phyloP scores from a whole-genome alignment of 92 coral and sea anemone genomes.

The Paragorgia papillata region DNA sequence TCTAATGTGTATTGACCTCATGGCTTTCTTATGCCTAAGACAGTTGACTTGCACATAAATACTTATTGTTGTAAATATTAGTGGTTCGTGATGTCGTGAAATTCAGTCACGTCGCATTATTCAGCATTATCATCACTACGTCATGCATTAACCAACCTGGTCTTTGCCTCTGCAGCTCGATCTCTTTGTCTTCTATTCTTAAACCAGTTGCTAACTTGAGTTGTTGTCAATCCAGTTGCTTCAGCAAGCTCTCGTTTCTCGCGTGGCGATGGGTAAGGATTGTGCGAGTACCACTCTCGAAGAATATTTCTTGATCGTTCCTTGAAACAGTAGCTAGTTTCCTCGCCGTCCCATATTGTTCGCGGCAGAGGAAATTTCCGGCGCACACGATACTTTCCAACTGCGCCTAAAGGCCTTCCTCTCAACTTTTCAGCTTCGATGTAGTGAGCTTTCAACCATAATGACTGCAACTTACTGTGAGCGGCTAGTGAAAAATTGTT shows the following conservation, averaged over 20 bases:
- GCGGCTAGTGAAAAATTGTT: conserved; percentile 89
- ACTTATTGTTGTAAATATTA: too few relatives aligned
- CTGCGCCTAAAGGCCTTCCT: conserved; percentile 98
- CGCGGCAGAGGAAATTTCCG: conserved; percentile 99
- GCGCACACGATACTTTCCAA: conserved; percentile 98
- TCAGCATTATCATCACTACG: too few relatives aligned
- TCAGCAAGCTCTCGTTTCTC: conserved; percentile 99
- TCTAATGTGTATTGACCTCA: too few relatives aligned
- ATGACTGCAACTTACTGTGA: conserved; percentile 97
- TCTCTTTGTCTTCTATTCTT: conserved; percentile 99
- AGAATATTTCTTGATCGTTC: conserved; percentile 98
- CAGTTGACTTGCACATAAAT: too few relatives aligned
- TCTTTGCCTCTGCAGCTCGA: conserved; percentile 99
- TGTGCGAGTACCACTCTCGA: conserved; percentile 99
- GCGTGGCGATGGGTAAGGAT: conserved; percentile 99
- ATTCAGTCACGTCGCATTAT: not conserved
- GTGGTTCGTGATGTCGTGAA: too few relatives aligned
- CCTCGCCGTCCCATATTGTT: conserved; percentile 99
- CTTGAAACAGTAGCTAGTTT: conserved; percentile 99
- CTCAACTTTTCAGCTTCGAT: conserved; percentile 98
- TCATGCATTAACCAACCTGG: conserved; percentile 82
- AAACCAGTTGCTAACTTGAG: conserved; percentile 99
- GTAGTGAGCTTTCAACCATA: conserved; percentile 99
- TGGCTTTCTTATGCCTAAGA: too few relatives aligned
- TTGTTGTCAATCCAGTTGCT: conserved; percentile 96